phyloP scores from a whole-genome alignment of 1,140 invertebrate species.

The Psix sp. region DNA sequence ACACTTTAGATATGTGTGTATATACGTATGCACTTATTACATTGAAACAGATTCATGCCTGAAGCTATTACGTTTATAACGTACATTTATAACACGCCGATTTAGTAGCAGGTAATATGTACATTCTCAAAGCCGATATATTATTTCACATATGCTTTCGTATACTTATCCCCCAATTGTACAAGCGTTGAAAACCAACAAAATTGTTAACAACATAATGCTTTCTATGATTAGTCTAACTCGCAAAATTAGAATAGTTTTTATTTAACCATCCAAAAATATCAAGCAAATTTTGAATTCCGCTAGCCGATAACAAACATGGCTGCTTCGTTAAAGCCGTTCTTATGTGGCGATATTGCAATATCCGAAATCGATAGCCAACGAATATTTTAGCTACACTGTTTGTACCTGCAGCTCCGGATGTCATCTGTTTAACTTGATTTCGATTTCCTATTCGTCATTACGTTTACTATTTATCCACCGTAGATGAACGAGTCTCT shows the following conservation, averaged over 20 bases:
- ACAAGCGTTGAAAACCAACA: background rate
- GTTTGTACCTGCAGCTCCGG: background rate
- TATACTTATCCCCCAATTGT: no score
- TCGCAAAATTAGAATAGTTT: conserved; percentile 9
- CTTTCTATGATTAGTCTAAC: background rate
- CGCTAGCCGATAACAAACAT: conserved; percentile 25
- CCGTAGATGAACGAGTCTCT: no score
- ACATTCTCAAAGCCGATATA: no score
- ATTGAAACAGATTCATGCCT: no score
- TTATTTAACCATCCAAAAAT: conserved; percentile 14
- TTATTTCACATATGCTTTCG: no score
- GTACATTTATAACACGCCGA: no score
- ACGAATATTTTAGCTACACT: conserved; percentile 23
- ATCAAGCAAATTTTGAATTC: conserved; percentile 16
- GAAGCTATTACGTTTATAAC: no score
- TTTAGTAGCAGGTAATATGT: no score
- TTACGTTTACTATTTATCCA: no score
- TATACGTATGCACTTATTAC: no score
- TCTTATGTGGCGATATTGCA: conserved; percentile 27
- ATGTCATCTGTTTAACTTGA: conserved; percentile 29
- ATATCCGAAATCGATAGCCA: conserved; percentile 32
- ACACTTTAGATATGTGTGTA: no score
- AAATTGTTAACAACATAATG: background rate
- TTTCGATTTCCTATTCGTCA: no score
- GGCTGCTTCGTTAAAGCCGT: conserved; percentile 25